These are phyloP conservation scores for Micromesistius poutassou DNA, from an alignment of 2,797 vertebrate genomes.

Conservation along the genomic window DNA sequence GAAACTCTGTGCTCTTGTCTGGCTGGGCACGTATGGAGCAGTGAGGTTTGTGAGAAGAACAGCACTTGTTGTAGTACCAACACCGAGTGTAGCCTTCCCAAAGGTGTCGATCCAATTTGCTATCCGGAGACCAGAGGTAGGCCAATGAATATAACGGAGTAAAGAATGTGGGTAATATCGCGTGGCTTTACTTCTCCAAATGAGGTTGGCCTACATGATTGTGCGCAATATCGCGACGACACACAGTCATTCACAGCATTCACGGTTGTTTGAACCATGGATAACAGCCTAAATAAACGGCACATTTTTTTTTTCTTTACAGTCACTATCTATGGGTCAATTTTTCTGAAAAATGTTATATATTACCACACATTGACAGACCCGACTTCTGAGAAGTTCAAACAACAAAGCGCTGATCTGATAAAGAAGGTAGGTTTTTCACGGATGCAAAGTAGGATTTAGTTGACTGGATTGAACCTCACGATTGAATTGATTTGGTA, in stretches of 20 bases:
- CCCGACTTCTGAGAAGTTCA: rapidly evolving
- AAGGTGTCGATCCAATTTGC: constrained; percentile 17
- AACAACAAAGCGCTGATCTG: rapidly evolving
- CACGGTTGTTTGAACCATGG: background rate
- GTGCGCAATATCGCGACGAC: too few species aligned
- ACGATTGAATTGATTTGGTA: background rate
- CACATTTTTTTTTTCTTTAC: background rate
- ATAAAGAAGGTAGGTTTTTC: rapidly evolving
- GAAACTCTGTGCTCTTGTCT: background rate
- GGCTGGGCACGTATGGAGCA: constrained; percentile 7
- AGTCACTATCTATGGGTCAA: constrained; percentile 50
- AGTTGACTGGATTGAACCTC: background rate
- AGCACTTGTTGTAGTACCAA: background rate
- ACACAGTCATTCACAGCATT: too few species aligned
- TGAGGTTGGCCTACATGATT: background rate
- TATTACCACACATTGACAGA: rapidly evolving
- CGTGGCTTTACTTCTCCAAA: too few species aligned
- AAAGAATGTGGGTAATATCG: background rate
- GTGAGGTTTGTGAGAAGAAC: background rate
- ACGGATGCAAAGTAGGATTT: background rate
- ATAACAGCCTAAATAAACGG: background rate
- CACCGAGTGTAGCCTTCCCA: rapidly evolving
- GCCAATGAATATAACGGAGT: background rate
- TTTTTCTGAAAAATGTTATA: rapidly evolving
- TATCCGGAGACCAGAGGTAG: constrained; percentile 43